phyloP scores from a whole-genome alignment of 2,797 vertebrate species.

The Diplodus sargus region DNA sequence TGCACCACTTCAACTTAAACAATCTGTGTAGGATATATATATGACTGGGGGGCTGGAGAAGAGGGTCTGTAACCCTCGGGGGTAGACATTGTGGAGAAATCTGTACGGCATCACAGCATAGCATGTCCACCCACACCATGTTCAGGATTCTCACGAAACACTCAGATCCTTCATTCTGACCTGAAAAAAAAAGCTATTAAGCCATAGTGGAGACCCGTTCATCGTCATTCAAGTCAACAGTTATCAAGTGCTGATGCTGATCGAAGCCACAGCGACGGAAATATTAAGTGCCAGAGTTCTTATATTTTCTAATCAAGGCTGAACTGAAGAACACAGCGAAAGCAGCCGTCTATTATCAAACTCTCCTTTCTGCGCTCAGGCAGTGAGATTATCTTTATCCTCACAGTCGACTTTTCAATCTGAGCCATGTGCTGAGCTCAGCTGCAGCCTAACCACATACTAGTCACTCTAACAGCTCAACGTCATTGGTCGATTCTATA shows the following conservation, averaged over 20 bases:
- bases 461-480: slow-evolving; percentile 37
- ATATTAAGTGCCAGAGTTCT: slow-evolving; percentile 6
- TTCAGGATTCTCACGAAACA: slow-evolving; percentile 37
- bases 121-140: slow-evolving; percentile 60
- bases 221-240: slow-evolving; percentile 12
- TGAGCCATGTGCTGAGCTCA: slow-evolving; percentile 54
- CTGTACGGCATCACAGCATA: slow-evolving; percentile 41
- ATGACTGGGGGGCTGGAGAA: slow-evolving; percentile 33
- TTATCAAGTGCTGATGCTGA: slow-evolving; percentile 10
- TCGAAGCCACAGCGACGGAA: slow-evolving; percentile 13
- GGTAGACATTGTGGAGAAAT: slow-evolving; percentile 43
- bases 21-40: slow-evolving; percentile 27
- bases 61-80: slow-evolving; percentile 40
- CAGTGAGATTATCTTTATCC: slow-evolving; percentile 35
- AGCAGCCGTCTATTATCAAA: slow-evolving; percentile 2
- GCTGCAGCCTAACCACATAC: slow-evolving; percentile 54
- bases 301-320: slow-evolving; percentile 25
- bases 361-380: slow-evolving; percentile 1
- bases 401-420: slow-evolving; percentile 24
- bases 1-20: slow-evolving; percentile 15
- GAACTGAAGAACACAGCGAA: neutral
- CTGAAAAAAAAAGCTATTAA: slow-evolving; percentile 22
- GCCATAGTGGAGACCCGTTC: neutral
- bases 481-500: slow-evolving; percentile 58
- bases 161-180: slow-evolving; percentile 18